phyloP scores from a whole-genome alignment of 2,113 vertebrate genomes.

The Rostratula benghalensis region DNA sequence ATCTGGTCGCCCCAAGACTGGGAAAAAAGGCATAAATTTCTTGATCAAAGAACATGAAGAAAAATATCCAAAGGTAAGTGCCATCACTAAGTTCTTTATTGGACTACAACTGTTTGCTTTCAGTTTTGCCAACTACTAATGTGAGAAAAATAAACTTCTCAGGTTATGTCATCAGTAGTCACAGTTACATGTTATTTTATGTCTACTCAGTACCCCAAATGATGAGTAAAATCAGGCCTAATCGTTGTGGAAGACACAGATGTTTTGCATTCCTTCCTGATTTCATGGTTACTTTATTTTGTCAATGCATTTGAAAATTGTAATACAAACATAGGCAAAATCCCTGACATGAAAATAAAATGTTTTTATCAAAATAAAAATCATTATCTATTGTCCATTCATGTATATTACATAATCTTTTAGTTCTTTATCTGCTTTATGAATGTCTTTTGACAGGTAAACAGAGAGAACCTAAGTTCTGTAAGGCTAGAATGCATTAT shows the following conservation, averaged over 20 bases:
- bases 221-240: neutral
- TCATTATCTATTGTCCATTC: neutral
- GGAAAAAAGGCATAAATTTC: neutral
- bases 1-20: neutral
- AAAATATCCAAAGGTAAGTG: neutral
- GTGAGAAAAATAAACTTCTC: neutral
- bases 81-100: neutral
- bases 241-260: neutral
- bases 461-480: neutral
- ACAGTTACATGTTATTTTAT: neutral
- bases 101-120: neutral
- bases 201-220: neutral
- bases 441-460: neutral
- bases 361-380: neutral
- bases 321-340: neutral
- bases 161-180: neutral
- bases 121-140: neutral
- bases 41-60: neutral
- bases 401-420: neutral
- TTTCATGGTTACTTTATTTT: neutral
- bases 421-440: neutral
- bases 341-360: neutral
- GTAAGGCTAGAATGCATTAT: neutral
- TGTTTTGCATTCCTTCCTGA: neutral
- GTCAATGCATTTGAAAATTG: neutral